These are phyloP conservation scores for Sebastes baramenuke DNA, from an alignment of 2,797 vertebrate genomes.

Conservation along the genomic window DNA sequence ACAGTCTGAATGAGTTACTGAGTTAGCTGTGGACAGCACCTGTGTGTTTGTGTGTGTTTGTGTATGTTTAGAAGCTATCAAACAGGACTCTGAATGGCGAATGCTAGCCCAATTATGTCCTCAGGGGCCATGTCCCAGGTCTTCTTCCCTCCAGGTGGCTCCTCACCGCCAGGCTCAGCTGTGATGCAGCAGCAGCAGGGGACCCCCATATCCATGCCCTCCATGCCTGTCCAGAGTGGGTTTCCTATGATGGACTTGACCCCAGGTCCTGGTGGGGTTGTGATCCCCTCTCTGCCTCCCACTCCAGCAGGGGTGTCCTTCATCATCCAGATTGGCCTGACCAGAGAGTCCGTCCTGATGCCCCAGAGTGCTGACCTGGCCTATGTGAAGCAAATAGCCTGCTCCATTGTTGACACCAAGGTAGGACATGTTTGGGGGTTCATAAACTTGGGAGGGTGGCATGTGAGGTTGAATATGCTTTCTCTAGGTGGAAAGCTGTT, in stretches of 20 bases:
- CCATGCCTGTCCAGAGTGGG: constrained; percentile 34
- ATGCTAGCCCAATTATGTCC: constrained; percentile 81
- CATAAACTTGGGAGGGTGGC: neutral
- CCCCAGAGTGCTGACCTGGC: constrained; percentile 87
- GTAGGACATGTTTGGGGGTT: constrained; percentile 67
- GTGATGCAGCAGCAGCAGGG: constrained; percentile 67
- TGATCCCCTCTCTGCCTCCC: constrained; percentile 56
- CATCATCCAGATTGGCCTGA: constrained; percentile 92
- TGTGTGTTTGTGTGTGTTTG: constrained; percentile 48
- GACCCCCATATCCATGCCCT: constrained; percentile 58
- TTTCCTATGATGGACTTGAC: constrained; percentile 66
- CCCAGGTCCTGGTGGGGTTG: constrained; percentile 41
- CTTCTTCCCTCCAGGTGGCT: constrained; percentile 76
- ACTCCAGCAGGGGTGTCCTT: constrained; percentile 86
- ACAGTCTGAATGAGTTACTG: constrained; percentile 60
- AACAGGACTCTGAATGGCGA: constrained; percentile 76
- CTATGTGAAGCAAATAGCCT: constrained; percentile 91
- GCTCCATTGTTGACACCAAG: constrained; percentile 94
- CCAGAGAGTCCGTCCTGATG: constrained; percentile 89
- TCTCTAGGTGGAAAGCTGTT: constrained; percentile 1
- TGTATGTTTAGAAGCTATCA: constrained; percentile 41
- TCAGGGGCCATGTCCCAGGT: constrained; percentile 68
- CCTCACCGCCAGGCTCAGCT: constrained; percentile 67
- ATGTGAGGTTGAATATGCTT: neutral
- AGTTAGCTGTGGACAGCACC: constrained; percentile 28